phyloP scores from a whole-genome alignment of 30 jellyfish, hydroid and myxozoan genomes.

The Hydra vulgaris region DNA sequence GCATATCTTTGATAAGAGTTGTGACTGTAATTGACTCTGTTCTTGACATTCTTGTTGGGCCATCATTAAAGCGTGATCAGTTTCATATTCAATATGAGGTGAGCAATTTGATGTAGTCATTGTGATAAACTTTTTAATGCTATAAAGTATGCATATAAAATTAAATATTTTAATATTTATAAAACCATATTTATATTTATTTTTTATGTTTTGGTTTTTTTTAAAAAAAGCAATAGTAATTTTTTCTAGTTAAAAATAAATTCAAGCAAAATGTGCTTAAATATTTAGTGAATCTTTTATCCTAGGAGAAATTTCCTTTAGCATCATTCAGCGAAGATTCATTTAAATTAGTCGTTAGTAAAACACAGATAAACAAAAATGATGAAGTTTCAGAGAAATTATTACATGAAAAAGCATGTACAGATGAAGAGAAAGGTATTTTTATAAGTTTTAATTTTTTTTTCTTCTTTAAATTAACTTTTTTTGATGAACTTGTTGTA shows the following conservation, averaged over 20 bases:
- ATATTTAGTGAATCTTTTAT: too few relatives aligned
- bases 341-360: constrained; percentile 57
- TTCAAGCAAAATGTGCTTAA: too few relatives aligned
- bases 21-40: constrained; percentile 74
- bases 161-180: too few relatives aligned
- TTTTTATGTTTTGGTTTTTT: too few relatives aligned
- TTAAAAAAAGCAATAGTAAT: too few relatives aligned
- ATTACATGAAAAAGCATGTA: background rate
- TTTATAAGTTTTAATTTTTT: background rate
- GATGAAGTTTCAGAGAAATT: constrained; percentile 7
- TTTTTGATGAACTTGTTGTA: background rate
- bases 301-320: constrained; percentile 32
- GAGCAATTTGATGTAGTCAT: too few relatives aligned
- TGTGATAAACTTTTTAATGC: too few relatives aligned
- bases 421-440: constrained; percentile 25
- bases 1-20: constrained; percentile 48
- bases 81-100: constrained; percentile 38
- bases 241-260: too few relatives aligned
- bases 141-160: too few relatives aligned
- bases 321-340: constrained; percentile 36
- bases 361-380: background rate
- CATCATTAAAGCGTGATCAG: constrained; percentile 57
- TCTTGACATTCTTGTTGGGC: constrained; percentile 67
- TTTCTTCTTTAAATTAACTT: background rate
- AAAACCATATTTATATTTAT: too few relatives aligned